Evolutionary conservation across 2,113 vertebrate genomes (phyloP).

Genomic region (Rhinogobius similis): DNA sequence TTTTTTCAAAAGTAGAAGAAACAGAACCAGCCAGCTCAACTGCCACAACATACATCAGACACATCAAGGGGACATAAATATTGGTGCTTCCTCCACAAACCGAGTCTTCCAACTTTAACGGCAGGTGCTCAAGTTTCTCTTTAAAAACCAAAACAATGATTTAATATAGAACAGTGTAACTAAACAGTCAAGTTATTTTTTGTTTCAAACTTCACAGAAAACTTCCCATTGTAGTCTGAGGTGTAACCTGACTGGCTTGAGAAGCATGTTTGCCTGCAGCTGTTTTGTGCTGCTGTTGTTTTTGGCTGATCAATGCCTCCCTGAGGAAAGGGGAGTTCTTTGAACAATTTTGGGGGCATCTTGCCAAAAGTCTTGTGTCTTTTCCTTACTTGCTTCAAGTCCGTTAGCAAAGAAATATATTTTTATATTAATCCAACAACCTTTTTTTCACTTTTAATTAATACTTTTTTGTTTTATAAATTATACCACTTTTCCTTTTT

Average conservation of each 20-base stretch:
- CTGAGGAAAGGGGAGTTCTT: constrained; percentile 36
- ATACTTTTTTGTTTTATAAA: background rate
- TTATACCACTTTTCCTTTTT: background rate
- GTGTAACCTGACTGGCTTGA: constrained; percentile 38
- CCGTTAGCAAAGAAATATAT: constrained; percentile 1
- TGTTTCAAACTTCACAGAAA: constrained; percentile 27
- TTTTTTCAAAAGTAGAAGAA: background rate
- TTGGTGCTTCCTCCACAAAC: background rate
- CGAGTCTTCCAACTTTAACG: background rate
- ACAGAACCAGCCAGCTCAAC: no score
- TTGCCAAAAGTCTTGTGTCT: constrained; percentile 4
- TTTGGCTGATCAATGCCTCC: constrained; percentile 58
- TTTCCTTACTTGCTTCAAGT: background rate
- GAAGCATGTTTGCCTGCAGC: constrained; percentile 33
- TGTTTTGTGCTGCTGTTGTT: constrained; percentile 28
- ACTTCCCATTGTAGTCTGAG: constrained; percentile 33
- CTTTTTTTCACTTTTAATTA: background rate
- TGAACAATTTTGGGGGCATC: background rate
- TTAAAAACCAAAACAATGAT: background rate
- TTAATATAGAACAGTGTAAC: background rate
- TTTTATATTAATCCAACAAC: background rate
- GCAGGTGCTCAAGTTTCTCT: background rate
- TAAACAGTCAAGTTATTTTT: background rate
- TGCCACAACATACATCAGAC: background rate
- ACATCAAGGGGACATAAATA: background rate